Conservation (phyloP, 2,797 vertebrate species). For the Siniperca scherzeri region DNA sequence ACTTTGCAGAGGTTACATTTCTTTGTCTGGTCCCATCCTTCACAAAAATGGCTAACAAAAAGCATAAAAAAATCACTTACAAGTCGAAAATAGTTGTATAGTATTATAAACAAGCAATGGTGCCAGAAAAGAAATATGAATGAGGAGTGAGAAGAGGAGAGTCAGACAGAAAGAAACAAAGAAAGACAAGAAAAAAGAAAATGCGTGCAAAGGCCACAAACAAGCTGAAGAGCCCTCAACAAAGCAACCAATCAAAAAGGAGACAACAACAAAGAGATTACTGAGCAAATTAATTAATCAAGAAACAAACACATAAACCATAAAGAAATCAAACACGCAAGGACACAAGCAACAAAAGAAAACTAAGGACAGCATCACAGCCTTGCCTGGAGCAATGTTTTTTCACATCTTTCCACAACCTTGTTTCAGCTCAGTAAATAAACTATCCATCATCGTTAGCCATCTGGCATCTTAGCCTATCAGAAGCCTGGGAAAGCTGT, state of each 20-base stretch:
- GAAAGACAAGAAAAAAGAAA: not conserved
- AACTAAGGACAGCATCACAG: slow-evolving; percentile 20
- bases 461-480: slow-evolving; percentile 71
- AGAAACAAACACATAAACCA: slow-evolving; percentile 18
- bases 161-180: too few relatives aligned
- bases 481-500: slow-evolving; percentile 71
- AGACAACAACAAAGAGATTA: slow-evolving; percentile 7
- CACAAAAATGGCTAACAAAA: not conserved
- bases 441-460: slow-evolving; percentile 82
- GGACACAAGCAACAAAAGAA: slow-evolving; percentile 27
- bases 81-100: not conserved
- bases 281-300: slow-evolving; percentile 27
- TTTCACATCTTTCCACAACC: slow-evolving; percentile 56
- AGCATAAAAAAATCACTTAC: not conserved
- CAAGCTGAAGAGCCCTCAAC: not conserved
- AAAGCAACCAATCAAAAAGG: not conserved
- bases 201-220: not conserved
- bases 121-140: not conserved
- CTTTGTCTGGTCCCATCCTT: not conserved
- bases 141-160: not conserved
- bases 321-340: slow-evolving; percentile 42
- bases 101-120: not conserved
- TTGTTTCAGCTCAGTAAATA: slow-evolving; percentile 80
- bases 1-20: not conserved
- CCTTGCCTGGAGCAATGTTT: slow-evolving; percentile 45